These are phyloP conservation scores for Ceratoteleas bidentatus DNA, from an alignment of 1,140 invertebrate genomes.

Conservation along the genomic window DNA sequence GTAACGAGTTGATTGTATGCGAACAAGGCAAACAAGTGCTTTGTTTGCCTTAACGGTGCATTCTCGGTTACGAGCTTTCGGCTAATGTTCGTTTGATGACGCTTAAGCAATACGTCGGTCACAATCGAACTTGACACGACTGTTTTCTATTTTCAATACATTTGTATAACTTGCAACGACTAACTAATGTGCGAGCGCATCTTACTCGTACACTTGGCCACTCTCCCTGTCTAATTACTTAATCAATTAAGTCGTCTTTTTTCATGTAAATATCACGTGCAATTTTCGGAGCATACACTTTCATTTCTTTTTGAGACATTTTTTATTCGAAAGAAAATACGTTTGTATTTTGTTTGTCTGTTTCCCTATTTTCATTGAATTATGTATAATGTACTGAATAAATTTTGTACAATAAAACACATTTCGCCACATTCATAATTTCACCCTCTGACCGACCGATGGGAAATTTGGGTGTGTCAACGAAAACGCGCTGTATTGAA, in stretches of 20 bases:
- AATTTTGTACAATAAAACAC: constrained; percentile 22
- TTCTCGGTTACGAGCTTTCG: too few relatives aligned
- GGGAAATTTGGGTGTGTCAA: too few relatives aligned
- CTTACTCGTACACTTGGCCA: constrained; percentile 10
- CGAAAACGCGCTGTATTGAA: too few relatives aligned
- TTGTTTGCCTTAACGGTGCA: constrained; percentile 17
- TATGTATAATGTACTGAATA: constrained; percentile 27
- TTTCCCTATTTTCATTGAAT: constrained; percentile 13
- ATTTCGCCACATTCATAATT: too few relatives aligned
- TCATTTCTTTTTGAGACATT: constrained; percentile 10
- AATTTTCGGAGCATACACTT: constrained; percentile 5
- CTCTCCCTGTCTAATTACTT: constrained; percentile 5
- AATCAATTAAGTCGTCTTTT: neutral
- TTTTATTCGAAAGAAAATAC: constrained; percentile 6
- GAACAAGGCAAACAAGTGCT: neutral
- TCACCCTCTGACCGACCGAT: too few relatives aligned
- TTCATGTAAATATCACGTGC: constrained; percentile 18
- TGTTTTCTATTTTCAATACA: constrained; percentile 57
- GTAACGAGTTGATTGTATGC: neutral
- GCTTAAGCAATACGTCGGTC: constrained; percentile 8
- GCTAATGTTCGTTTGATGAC: too few relatives aligned
- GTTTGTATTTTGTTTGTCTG: constrained; percentile 2
- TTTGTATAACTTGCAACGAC: constrained; percentile 35
- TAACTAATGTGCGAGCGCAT: neutral
- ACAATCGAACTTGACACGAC: constrained; percentile 33